Evolutionary conservation across 2,888 invertebrate genomes (phyloP).

Genomic region (Didymodactylos carnosus): DNA sequence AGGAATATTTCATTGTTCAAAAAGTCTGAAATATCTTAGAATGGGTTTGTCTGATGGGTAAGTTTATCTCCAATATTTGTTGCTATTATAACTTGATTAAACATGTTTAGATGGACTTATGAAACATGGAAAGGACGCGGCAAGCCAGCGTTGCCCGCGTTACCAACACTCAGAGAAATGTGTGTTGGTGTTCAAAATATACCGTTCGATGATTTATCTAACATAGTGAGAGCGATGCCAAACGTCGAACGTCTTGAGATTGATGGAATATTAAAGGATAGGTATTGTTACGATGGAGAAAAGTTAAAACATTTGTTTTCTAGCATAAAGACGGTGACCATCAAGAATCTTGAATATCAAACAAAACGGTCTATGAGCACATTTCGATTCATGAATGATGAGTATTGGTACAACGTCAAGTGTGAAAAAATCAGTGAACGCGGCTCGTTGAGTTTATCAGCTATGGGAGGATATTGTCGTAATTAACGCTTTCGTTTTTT

Average conservation of each 20-base stretch:
- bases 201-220: not conserved
- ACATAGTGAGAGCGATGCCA: not conserved
- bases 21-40: not conserved
- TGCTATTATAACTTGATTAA: not conserved
- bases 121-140: not conserved
- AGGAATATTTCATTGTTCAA: not conserved
- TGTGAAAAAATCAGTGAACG: not conserved
- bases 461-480: not conserved
- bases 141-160: not conserved
- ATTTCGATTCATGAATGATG: not conserved
- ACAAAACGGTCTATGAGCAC: not conserved
- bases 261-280: not conserved
- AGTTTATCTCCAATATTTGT: not conserved
- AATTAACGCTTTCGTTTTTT: too few species aligned
- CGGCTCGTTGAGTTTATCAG: not conserved
- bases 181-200: not conserved
- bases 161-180: not conserved
- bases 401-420: not conserved
- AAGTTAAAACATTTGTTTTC: not conserved
- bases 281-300: not conserved
- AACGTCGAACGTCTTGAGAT: not conserved
- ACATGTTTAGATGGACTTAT: not conserved
- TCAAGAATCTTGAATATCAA: not conserved
- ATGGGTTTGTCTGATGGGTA: not conserved
- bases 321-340: not conserved